Base-by-base conservation (phyloP, 2,797 vertebrate species). In the Silurus aristotelis region DNA sequence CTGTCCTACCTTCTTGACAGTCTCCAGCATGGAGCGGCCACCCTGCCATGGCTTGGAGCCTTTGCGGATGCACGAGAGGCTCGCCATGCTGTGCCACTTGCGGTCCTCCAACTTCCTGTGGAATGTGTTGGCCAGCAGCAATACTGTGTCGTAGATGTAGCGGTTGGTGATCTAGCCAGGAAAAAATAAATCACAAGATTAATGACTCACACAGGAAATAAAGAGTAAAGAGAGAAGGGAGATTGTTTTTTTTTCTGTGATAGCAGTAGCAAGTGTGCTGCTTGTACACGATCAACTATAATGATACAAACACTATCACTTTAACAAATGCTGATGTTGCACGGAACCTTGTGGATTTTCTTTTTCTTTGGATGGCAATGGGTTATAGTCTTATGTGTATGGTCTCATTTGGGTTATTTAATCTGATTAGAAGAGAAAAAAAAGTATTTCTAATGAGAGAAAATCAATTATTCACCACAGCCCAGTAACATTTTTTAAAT, bases 21-120 rank as follows among this genome's bases (percentile, higher is more conserved):
- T 98, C 79, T 99, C 98, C 93, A 99, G 91, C 98, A 99, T 99
- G 71, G 97, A 98, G 73, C 97, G 96, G n/a, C 98, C 98, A 83
- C 98, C 98, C 92, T 99, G 97, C 98, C 98, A 99, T 0, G 98
- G 97, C 86, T 99, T 99, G 58, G 98, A 97, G 92, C 95, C 98
- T 92, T 99, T 99, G 91, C 97, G 95, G 93, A 99, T 99, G 92
- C 98, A 99, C 52, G 96, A 98, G 87, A 99, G 93, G 89, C 98
- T 99, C 64, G 98, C 98, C 98, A 99, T 99, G 93, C 98, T 99
- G 94, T 99, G 98, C 98, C 98, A 99, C 89, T 99, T 99, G 86
- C 98, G 95, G 91, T 99, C 98, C 91, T 99, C 98, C 87, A 99
- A 91, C 92, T 99, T 99, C 91, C 97, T 97, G 91, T 99, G 98